Evolutionary conservation across 2,797 vertebrate genomes (phyloP), one percentile per base, ranked within the genome.

Genomic region (Xyrichtys novacula): DNA sequence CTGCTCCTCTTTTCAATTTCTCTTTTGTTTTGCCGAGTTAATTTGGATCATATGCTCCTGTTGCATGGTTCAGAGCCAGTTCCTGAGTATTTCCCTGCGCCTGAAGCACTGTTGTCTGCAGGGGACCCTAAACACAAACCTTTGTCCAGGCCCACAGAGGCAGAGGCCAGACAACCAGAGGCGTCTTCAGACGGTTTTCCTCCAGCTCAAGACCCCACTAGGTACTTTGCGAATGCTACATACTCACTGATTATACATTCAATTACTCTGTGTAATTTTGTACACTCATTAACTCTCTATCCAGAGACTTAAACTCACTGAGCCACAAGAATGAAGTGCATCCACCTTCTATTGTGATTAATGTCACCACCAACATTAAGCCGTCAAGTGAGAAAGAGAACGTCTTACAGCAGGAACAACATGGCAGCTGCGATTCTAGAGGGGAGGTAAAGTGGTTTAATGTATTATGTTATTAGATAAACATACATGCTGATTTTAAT

Each of bases 311-410:
- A 3, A 76, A 38, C 28, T 71, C 78, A 22, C 10, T 76, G 58
- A 88, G 38, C 52, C 68, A 74, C 32, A 83, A 91, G 43, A 85
- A 72, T 19, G 85, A 87, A 50, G 6, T 65, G 22, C 78, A 81
- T 62, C 80, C 90, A 19, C 67, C 88, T 73, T 88, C 89, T 53
- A 88, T 91, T 71, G 91, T 91, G 74, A 91, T 92, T 52, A 91
- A 91, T 54, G 81, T 91, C 71, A 89, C 89, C 65, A 85, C 90
- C 59, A 88, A 87, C 74, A 84, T 90, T 63, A 88, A 87, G 65
- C 76, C 88, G 5, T 74, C 72, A 34, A 23, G 63, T 57, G 75
- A 85, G 72, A 81, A 65, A 49, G 54, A 85, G 10, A 72, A 9
- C 47, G 3, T 29, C 31, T 40, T 55, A 36, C 66, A 59, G 58